Conservation (phyloP, 2,797 vertebrate genomes). For the Sandelia bainsii region DNA sequence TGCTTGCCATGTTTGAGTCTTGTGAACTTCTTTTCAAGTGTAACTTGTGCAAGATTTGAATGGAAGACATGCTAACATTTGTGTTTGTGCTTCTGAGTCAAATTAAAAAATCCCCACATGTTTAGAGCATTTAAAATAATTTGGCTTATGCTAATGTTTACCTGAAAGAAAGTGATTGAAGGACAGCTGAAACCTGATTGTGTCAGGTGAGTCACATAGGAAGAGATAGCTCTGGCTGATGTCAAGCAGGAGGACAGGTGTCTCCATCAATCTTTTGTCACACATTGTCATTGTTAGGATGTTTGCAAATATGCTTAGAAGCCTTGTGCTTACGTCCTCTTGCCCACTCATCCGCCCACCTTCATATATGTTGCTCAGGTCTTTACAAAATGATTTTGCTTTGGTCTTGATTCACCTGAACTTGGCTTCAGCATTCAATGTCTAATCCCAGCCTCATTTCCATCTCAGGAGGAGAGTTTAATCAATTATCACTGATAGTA, state of each 20-base stretch:
- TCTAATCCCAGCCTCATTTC: conserved; percentile 36
- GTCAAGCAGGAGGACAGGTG: conserved; percentile 58
- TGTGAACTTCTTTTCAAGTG: not conserved
- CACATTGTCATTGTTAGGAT: conserved; percentile 35
- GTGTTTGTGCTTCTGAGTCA: not conserved
- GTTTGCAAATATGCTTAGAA: conserved; percentile 22
- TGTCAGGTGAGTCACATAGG: conserved; percentile 79
- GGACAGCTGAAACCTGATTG: conserved; percentile 63
- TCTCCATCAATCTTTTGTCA: conserved; percentile 57
- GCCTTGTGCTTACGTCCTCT: not conserved
- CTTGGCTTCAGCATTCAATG: conserved; percentile 44
- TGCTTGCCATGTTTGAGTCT: not conserved
- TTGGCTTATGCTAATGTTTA: conserved; percentile 3
- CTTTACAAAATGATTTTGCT: conserved; percentile 11
- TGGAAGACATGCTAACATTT: too few relatives aligned
- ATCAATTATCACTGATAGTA: conserved; percentile 60
- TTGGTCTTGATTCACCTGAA: conserved; percentile 26
- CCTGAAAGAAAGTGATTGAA: conserved; percentile 1
- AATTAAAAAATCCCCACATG: not conserved
- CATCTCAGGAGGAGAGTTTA: conserved; percentile 40
- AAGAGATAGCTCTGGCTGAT: conserved; percentile 60
- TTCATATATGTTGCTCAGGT: conserved; percentile 13
- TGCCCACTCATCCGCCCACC: not conserved
- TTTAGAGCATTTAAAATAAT: conserved; percentile 14
- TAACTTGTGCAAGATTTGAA: not conserved